Evolutionary conservation across 2,113 vertebrate species (phyloP).

Genomic region (Synchiropus splendidus): DNA sequence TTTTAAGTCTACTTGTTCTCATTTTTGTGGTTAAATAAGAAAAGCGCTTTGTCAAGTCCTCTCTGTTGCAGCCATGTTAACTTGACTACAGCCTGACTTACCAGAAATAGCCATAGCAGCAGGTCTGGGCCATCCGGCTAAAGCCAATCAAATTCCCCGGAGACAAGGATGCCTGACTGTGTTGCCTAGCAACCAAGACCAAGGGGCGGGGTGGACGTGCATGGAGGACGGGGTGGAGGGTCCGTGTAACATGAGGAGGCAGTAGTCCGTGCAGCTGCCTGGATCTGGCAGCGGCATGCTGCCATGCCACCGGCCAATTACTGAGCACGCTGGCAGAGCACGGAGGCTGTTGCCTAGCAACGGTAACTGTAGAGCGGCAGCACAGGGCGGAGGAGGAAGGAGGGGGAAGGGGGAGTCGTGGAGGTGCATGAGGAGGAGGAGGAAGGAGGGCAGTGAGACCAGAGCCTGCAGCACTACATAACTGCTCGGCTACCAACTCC

Average conservation of each 20-base stretch:
- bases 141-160: conserved; percentile 73
- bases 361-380: conserved; percentile 58
- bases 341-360: conserved; percentile 92
- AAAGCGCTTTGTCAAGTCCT: no score
- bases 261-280: conserved; percentile 83
- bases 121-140: conserved; percentile 65
- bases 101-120: conserved; percentile 47
- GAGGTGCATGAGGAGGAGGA: conserved; percentile 18
- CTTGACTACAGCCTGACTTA: conserved; percentile 2
- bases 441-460: conserved; percentile 39
- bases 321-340: conserved; percentile 73
- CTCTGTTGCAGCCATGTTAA: no score
- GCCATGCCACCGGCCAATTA: conserved; percentile 85
- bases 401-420: conserved; percentile 20
- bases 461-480: conserved; percentile 59
- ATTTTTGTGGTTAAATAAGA: no score
- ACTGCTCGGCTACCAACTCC: conserved; percentile 61
- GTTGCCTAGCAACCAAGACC: conserved; percentile 84
- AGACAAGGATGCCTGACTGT: conserved; percentile 67
- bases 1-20: no score
- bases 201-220: conserved; percentile 10
- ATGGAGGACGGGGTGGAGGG: conserved; percentile 26
- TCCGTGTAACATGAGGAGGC: conserved; percentile 54
- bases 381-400: conserved; percentile 27
- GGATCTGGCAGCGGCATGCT: conserved; percentile 79